Evolutionary conservation across 2,113 vertebrate genomes (phyloP), one percentile per base, ranked within the genome.

Genomic region (Gila orcuttii): DNA sequence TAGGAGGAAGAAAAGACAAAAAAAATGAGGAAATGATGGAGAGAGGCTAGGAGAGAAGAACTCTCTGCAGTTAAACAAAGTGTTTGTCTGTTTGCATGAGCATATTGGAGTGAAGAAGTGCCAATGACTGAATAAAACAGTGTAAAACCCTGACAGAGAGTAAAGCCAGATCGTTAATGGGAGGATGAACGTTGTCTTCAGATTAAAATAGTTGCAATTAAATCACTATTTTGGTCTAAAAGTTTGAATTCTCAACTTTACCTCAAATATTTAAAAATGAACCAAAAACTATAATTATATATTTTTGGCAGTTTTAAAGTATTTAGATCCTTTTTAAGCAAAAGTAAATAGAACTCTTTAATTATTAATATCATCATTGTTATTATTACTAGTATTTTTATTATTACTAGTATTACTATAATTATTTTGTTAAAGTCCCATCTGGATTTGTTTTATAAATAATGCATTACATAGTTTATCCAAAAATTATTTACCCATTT

Each of bases 1-100:
- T 81, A 12, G 2, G 42, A 78, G 74, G 60, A 60, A 71, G 80
- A 83, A 79, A 83, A n/a, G 79, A 80, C 36, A 73, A 75, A 77
- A 60, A 52, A 25, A 60, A 82, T 77, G 23, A 73, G 68, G 55
- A 42, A 62, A 85, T 57, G 45, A 82, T 69, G 66, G 42, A 76
- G 69, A 81, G 55, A 76, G 73, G 28, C 39, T 64, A 45, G n/a
- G 21, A 36, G 68, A 13, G 42, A 69, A 52, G 8, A 42, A 15
- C 9, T 50, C 17, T 66, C 25, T 19, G 31, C n/a, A 59, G 80
- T 57, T 28, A 15, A 21, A 69, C 71, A 78, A 77, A 79, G 71
- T 25, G 66, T 21, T 45, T 42, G 77, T 55, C 25, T 52, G 82
- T 71, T 52, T 82, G 62, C 84, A 45, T 33, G 33, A 10, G 66